phyloP scores from a whole-genome alignment of 2,888 invertebrate genomes.

The Escarpia spicata region DNA sequence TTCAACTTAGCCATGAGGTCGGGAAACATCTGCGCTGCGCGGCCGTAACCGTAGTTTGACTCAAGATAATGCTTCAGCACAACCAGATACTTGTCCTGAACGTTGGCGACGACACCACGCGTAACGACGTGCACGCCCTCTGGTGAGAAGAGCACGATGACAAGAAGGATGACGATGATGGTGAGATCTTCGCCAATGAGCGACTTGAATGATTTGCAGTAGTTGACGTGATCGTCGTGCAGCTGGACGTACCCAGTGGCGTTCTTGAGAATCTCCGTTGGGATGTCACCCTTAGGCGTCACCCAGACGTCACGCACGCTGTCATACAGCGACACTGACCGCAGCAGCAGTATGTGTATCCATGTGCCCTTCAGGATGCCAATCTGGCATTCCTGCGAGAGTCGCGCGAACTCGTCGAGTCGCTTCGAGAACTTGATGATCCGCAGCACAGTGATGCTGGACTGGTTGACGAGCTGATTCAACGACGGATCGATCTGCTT shows the following conservation, averaged over 20 bases:
- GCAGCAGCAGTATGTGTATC: constrained; percentile 76
- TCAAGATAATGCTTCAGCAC: constrained; percentile 64
- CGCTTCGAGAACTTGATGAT: constrained; percentile 73
- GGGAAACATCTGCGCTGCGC: constrained; percentile 53
- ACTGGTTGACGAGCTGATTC: constrained; percentile 73
- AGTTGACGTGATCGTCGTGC: constrained; percentile 60
- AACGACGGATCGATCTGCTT: constrained; percentile 44
- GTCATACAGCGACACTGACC: constrained; percentile 92
- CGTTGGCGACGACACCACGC: constrained; percentile 53
- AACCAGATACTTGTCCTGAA: constrained; percentile 67
- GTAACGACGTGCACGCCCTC: constrained; percentile 75
- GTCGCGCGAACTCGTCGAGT: constrained; percentile 83
- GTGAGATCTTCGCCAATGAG: constrained; percentile 81
- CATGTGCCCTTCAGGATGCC: constrained; percentile 80
- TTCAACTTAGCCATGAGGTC: constrained; percentile 84
- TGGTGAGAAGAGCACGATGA: constrained; percentile 90
- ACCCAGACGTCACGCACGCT: constrained; percentile 90
- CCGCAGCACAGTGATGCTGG: constrained; percentile 88
- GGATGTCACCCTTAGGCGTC: constrained; percentile 74
- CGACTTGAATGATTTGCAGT: constrained; percentile 58
- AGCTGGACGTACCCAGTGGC: constrained; percentile 72
- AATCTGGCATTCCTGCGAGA: constrained; percentile 94
- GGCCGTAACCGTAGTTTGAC: constrained; percentile 50
- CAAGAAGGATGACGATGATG: constrained; percentile 89
- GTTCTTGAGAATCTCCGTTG: constrained; percentile 88